phyloP scores from a whole-genome alignment of 2,113 vertebrate genomes.

The Parus major region DNA sequence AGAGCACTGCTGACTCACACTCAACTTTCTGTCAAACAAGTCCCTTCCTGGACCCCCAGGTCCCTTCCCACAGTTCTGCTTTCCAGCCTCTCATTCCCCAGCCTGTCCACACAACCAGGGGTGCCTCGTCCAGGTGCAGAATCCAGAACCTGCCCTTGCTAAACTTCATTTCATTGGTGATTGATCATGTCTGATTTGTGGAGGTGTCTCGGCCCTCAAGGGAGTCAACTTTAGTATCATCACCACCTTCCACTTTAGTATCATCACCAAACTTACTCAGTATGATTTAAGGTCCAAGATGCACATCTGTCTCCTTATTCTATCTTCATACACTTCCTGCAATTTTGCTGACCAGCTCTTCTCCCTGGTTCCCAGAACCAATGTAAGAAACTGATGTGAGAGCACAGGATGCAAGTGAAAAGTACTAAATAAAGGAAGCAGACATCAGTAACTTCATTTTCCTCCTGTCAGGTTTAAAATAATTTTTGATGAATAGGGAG shows the following conservation, averaged over 20 bases:
- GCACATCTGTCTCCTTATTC: background rate
- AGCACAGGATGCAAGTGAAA: background rate
- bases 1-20: background rate
- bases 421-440: constrained; percentile 20
- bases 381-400: background rate
- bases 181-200: background rate
- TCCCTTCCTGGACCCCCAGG: background rate
- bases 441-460: constrained; percentile 13
- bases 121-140: background rate
- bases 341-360: background rate
- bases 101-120: background rate
- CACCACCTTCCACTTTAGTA: background rate
- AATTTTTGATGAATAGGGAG: constrained; percentile 56
- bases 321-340: background rate
- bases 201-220: background rate
- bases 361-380: background rate
- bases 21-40: background rate
- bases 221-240: background rate
- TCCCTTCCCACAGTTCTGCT: background rate
- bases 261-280: background rate
- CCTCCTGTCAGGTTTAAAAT: constrained; percentile 25
- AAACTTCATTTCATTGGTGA: background rate
- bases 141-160: background rate
- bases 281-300: background rate
- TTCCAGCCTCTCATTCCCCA: background rate